These are phyloP conservation scores for Drosophila pruinosa DNA, from an alignment of 1,140 invertebrate genomes.

Conservation along the genomic window DNA sequence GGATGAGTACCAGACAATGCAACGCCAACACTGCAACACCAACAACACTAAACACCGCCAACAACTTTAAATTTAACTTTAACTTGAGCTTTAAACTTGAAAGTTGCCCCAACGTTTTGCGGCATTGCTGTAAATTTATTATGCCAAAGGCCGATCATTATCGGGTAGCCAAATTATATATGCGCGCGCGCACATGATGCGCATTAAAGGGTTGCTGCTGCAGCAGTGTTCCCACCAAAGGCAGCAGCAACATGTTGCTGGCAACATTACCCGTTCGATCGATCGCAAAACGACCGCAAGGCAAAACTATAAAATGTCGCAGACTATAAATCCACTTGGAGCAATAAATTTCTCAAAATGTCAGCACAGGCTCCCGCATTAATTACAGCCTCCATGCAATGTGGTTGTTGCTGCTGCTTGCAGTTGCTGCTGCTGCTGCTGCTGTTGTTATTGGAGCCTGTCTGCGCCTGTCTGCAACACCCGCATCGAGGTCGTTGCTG, in stretches of 20 bases:
- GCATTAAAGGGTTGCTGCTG: conserved; percentile 65
- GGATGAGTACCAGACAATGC: conserved; percentile 19
- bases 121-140: conserved; percentile 75
- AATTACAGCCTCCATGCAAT: conserved; percentile 71
- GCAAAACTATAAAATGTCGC: conserved; percentile 79
- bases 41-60: conserved; percentile 29
- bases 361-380: conserved; percentile 81
- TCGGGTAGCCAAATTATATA: conserved; percentile 82
- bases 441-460: conserved; percentile 45
- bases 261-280: conserved; percentile 41
- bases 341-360: conserved; percentile 81
- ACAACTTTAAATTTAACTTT: conserved; percentile 28
- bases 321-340: conserved; percentile 80
- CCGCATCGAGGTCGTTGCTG: conserved; percentile 55
- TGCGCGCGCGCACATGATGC: conserved; percentile 80
- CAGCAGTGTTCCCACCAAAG: conserved; percentile 35
- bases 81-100: no score
- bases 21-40: conserved; percentile 26
- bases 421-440: conserved; percentile 5
- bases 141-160: conserved; percentile 82
- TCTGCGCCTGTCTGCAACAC: conserved; percentile 64
- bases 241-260: conserved; percentile 36
- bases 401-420: conserved; percentile 27
- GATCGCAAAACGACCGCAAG: conserved; percentile 55
- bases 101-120: conserved; percentile 63